Evolutionary conservation across 2,888 invertebrate genomes (phyloP), one percentile per base, ranked within the genome.

Genomic region (Lasioglossum lativentre): DNA sequence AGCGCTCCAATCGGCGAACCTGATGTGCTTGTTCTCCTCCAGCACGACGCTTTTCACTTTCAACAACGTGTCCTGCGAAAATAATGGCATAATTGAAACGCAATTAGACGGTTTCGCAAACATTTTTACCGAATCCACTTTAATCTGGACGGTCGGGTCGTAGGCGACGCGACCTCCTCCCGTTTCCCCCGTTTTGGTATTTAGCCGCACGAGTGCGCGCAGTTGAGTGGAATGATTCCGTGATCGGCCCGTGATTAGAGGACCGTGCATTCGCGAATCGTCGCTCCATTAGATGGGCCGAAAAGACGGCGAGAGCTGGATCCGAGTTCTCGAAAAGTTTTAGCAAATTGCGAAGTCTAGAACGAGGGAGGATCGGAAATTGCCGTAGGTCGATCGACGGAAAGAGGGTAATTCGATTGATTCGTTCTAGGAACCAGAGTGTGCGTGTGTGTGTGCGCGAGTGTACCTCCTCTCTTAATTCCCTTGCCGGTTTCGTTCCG

Each of bases 1-100:
- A 0, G 97, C 97, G 95, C 97, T 98, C 99, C 99, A 99, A 91
- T 98, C 98, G 27, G 97, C 97, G 95, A 99, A 99, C 83, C 99
- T 97, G 91, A 99, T 97, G 94, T 99, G 99, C 95, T 98, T 98
- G 95, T 99, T 98, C 91, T 99, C 98, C 75, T 98, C 98, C 14
- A 97, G 96, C 90, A 99, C 95, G 87, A 98, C 96, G 23, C 96
- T 96, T 95, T 98, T 98, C 81, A 99, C 97, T 95, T 98, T 99
- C 80, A 96, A 93, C 89, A 99, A 95, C 19, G 97, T 96, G 91
- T 99, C 99, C 98, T 99, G 95, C 27, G 96, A 96, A 90, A 89
- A n/a, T n/a, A 89, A 72, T 40, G 71, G 56, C 30, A n/a, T n/a
- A 34, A 23, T 70, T 70, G 27, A 10, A 5, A 27, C 42, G 59